Base-by-base conservation (phyloP, 2,888 invertebrate genomes). In the Tetragonisca angustula region DNA sequence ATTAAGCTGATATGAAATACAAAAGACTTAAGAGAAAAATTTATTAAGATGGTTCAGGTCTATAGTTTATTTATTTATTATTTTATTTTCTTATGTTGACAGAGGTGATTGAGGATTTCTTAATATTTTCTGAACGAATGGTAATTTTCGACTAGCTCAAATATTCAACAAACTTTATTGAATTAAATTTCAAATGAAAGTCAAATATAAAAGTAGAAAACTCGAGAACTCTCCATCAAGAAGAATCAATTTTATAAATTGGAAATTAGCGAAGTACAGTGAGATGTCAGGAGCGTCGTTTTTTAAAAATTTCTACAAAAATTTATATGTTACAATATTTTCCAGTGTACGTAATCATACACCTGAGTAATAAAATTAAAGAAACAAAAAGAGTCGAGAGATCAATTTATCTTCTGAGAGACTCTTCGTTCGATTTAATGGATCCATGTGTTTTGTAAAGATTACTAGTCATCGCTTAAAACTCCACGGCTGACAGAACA, bases 291-390 rank as follows among this genome's bases (percentile, higher is more conserved):
- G 4, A 56, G 5, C n/a, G 13, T n/a, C 4, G 13, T 59, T n/a
- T 56, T n/a, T n/a, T n/a, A 0, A n/a, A 0, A n/a, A 56, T n/a
- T 4, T 56, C 15, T 5, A n/a, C 5, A n/a, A 4, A 5, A 56
- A 15, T 56, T 2, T 15, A 5, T 56, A 5, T 56, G 15, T 9
- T 9, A 43, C 43, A 43, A 2, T n/a, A n/a, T 15, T n/a, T 2
- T 2, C 13, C n/a, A n/a, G 15, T 59, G 2, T 5, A 56, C n/a
- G 2, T 15, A 13, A 56, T 15, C 15, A 2, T n/a, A 2, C 21
- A 56, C 4, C n/a, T n/a, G n/a, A 56, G 13, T 13, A 13, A 56
- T 11, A 56, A 56, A 56, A n/a, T 56, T 13, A 13, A 56, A n/a
- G 13, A 56, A 56, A n/a, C n/a, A 5, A n/a, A 13, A n/a, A n/a